Percentiles rank a stretch among this genome's conserved stretches.
phyloP scores from a whole-genome alignment of 2,113 vertebrate genomes.

The Vulpes vulpes region DNA sequence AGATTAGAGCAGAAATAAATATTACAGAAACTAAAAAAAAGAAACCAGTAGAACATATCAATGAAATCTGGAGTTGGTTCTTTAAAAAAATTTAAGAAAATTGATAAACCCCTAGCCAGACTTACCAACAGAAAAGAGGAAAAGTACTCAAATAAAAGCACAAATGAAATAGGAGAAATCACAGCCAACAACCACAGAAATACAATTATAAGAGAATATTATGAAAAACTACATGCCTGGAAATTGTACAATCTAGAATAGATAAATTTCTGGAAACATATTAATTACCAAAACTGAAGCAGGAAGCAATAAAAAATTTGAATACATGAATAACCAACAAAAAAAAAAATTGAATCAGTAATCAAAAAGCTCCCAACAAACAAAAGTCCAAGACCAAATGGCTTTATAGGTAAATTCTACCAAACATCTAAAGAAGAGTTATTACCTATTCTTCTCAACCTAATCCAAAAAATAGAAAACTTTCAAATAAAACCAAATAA shows the following conservation, averaged over 20 bases:
- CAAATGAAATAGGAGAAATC: neutral
- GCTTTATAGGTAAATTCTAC: neutral
- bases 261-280: neutral
- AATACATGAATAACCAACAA: neutral
- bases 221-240: neutral
- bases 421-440: neutral
- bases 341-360: neutral
- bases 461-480: neutral
- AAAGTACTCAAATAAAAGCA: neutral
- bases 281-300: neutral
- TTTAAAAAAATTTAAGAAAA: neutral
- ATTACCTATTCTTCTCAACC: neutral
- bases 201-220: neutral
- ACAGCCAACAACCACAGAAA: neutral
- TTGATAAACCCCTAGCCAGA: neutral
- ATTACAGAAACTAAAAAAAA: neutral
- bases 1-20: neutral
- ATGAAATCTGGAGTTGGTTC: neutral
- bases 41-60: neutral
- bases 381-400: neutral
- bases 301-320: neutral
- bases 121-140: neutral
- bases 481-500: neutral
- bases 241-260: neutral
- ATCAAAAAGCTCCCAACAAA: neutral